A percentile compares a stretch with the other conserved stretches of the same genome.
Conservation (phyloP, 2,113 vertebrate species). For the Phylloscopus whistleri region DNA sequence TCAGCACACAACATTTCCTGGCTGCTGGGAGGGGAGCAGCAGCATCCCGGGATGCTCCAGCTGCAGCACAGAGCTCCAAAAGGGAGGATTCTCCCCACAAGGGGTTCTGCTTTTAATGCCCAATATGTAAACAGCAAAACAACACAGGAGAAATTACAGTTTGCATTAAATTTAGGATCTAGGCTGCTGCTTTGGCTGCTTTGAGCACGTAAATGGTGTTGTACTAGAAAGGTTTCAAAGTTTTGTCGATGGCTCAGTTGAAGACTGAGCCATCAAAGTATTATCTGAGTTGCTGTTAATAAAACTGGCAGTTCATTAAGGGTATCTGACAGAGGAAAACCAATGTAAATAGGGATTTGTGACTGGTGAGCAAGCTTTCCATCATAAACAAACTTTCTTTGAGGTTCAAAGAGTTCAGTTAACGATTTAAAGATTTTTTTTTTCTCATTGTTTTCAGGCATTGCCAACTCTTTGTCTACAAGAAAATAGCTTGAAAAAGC, state of each 20-base stretch:
- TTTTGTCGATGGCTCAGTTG: background rate
- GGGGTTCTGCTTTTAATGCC: background rate
- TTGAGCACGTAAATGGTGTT: background rate
- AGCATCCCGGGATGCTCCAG: background rate
- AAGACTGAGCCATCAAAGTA: background rate
- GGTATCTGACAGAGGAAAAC: background rate
- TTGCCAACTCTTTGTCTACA: background rate
- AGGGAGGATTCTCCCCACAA: background rate
- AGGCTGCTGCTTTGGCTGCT: background rate
- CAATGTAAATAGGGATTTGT: background rate
- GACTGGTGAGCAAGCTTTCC: background rate
- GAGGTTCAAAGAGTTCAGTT: constrained; percentile 10
- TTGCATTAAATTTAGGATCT: background rate
- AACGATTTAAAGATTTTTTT: background rate
- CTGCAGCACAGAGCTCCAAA: background rate
- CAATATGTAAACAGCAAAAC: background rate
- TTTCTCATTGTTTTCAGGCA: background rate
- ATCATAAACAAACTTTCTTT: background rate
- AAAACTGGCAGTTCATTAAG: constrained; percentile 33
- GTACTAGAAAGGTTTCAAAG: background rate
- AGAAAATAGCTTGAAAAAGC: background rate
- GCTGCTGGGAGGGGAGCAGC: background rate
- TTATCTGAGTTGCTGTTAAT: background rate
- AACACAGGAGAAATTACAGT: background rate
- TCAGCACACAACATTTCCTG: background rate